Evolutionary conservation across 2,888 invertebrate genomes (phyloP).

Genomic region (Thera obeliscata): DNA sequence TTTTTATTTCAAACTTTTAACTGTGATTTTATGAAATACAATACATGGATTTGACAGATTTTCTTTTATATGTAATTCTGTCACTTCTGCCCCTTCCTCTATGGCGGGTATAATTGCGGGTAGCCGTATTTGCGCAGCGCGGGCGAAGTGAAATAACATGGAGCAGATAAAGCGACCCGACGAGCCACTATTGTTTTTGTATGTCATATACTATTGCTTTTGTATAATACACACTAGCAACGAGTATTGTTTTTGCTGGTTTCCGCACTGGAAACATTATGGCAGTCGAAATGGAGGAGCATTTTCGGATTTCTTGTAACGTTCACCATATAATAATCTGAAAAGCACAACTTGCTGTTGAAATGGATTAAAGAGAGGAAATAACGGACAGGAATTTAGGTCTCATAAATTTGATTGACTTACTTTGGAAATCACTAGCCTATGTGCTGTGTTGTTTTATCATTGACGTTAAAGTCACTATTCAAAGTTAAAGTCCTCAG

Average conservation of each 20-base stretch:
- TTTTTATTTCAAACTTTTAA: no score
- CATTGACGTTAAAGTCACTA: no score
- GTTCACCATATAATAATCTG: neutral
- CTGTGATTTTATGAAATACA: no score
- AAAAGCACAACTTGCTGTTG: no score
- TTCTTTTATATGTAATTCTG: neutral
- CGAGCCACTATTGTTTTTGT: conserved; percentile 43
- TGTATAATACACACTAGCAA: conserved; percentile 28
- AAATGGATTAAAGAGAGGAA: no score
- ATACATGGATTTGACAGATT: no score
- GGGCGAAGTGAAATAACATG: conserved; percentile 74
- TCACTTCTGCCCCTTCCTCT: conserved; percentile 15
- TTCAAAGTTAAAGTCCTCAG: no score
- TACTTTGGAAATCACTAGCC: no score
- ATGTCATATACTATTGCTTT: conserved; percentile 47
- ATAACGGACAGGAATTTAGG: no score
- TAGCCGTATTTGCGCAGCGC: conserved; percentile 66
- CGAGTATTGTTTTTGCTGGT: conserved; percentile 48
- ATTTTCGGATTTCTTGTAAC: conserved; percentile 7
- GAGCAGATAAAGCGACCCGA: conserved; percentile 63
- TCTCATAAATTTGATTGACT: no score
- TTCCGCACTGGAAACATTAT: conserved; percentile 11
- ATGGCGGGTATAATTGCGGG: conserved; percentile 55
- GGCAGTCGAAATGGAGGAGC: neutral
- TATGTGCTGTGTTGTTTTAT: no score